A percentile compares a stretch with the other conserved stretches of the same genome.
Evolutionary conservation across 2,113 vertebrate genomes (phyloP).

Genomic region (Parus major): DNA sequence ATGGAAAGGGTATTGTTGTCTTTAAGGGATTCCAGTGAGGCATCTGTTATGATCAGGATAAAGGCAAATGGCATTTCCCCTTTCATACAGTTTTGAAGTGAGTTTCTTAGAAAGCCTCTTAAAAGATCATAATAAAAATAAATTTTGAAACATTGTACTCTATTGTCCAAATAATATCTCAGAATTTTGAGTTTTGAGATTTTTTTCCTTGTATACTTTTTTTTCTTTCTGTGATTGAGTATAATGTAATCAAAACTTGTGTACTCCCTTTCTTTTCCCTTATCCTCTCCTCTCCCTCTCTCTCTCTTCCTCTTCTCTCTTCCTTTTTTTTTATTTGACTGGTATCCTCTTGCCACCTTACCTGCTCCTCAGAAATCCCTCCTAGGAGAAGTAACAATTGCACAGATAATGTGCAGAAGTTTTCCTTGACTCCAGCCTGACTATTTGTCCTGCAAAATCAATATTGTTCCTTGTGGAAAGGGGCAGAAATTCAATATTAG

Average conservation of each 20-base stretch:
- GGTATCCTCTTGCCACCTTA: background rate
- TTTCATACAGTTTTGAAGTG: background rate
- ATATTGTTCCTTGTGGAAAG: background rate
- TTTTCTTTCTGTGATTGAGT: background rate
- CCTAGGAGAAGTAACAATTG: background rate
- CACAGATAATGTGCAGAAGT: background rate
- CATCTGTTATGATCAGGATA: background rate
- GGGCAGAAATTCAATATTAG: slow-evolving; percentile 11
- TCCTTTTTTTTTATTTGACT: background rate
- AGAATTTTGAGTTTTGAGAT: background rate
- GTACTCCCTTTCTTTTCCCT: background rate
- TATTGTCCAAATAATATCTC: background rate
- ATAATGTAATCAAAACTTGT: background rate
- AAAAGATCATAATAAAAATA: background rate
- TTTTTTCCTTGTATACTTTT: background rate
- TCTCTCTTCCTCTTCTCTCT: too few relatives aligned
- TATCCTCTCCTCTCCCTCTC: background rate
- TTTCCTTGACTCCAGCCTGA: background rate
- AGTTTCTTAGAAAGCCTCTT: background rate
- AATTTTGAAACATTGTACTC: background rate
- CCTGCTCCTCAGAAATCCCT: background rate
- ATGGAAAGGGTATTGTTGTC: background rate
- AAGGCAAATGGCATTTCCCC: background rate
- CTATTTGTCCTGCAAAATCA: slow-evolving; percentile 16
- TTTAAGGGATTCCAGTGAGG: background rate